Conservation (phyloP, 1,140 invertebrate species). For the Diabrotica undecimpunctata region DNA sequence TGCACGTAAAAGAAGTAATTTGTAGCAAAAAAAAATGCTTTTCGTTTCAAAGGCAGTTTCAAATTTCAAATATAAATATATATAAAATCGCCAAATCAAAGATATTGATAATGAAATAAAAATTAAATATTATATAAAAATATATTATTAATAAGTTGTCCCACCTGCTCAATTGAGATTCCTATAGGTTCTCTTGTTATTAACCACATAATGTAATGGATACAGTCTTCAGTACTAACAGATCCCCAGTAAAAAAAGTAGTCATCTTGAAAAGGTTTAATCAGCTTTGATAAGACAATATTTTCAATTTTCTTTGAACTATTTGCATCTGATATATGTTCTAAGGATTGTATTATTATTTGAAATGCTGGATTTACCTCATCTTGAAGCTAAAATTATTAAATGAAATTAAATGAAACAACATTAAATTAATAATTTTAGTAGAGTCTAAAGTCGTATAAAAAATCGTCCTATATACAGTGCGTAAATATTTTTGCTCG, state of each 20-base stretch:
- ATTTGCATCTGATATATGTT: slow-evolving; percentile 50
- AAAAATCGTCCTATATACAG: background rate
- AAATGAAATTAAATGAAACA: slow-evolving; percentile 5
- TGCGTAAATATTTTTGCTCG: background rate
- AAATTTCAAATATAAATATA: no score
- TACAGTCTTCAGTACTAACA: slow-evolving; percentile 37
- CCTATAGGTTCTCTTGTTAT: slow-evolving; percentile 41
- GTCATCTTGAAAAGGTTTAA: slow-evolving; percentile 54
- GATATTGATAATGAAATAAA: no score
- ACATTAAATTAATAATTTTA: background rate
- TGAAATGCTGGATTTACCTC: slow-evolving; percentile 50
- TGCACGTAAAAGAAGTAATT: no score
- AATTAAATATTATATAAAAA: no score
- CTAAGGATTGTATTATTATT: slow-evolving; percentile 51
- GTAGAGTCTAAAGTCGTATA: background rate
- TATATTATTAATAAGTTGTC: no score
- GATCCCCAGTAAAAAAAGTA: slow-evolving; percentile 71
- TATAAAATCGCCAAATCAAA: no score
- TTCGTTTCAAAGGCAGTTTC: no score
- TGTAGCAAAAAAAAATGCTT: no score
- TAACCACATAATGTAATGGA: slow-evolving; percentile 45
- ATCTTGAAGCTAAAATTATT: slow-evolving; percentile 50
- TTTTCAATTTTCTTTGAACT: slow-evolving; percentile 51
- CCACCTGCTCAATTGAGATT: slow-evolving; percentile 43
- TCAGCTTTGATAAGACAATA: slow-evolving; percentile 49